These are phyloP conservation scores for Siphonodentalium dalli DNA, from an alignment of 2,888 invertebrate species.

Conservation along the genomic window DNA sequence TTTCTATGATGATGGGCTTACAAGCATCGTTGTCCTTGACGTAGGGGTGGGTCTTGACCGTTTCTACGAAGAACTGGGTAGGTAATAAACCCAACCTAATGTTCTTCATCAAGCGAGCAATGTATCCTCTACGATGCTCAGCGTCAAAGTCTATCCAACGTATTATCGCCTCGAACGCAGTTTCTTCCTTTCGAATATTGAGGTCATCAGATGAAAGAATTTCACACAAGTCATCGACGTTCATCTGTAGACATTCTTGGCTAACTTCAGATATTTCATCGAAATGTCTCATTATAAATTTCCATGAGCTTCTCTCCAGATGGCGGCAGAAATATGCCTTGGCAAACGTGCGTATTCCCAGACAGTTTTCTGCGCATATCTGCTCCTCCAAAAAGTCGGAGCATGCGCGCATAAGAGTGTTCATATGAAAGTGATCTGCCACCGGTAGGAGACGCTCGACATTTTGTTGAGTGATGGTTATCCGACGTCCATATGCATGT, in stretches of 20 bases:
- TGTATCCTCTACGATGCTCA: constrained; percentile 75
- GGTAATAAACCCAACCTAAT: constrained; percentile 73
- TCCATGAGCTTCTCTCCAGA: constrained; percentile 75
- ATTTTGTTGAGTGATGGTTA: constrained; percentile 78
- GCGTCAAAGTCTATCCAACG: constrained; percentile 86
- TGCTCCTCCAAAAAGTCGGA: constrained; percentile 77
- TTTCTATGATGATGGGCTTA: constrained; percentile 87
- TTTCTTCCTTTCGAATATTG: constrained; percentile 61
- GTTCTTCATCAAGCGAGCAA: constrained; percentile 70
- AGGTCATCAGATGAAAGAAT: constrained; percentile 57
- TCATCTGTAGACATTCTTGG: constrained; percentile 68
- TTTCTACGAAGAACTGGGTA: constrained; percentile 88
- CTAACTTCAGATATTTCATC: constrained; percentile 42
- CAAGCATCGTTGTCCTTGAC: constrained; percentile 79
- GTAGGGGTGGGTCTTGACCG: constrained; percentile 79
- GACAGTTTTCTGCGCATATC: constrained; percentile 80
- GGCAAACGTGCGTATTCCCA: constrained; percentile 85
- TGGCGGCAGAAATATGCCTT: constrained; percentile 77
- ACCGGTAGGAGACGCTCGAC: constrained; percentile 77
- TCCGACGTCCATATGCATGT: constrained; percentile 83
- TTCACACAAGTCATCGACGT: constrained; percentile 53
- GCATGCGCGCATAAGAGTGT: constrained; percentile 82
- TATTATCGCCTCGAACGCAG: constrained; percentile 67
- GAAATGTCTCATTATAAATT: constrained; percentile 72
- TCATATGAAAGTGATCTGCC: constrained; percentile 87